Base-by-base conservation (phyloP, 2,888 invertebrate genomes). In the Thera britannica region DNA sequence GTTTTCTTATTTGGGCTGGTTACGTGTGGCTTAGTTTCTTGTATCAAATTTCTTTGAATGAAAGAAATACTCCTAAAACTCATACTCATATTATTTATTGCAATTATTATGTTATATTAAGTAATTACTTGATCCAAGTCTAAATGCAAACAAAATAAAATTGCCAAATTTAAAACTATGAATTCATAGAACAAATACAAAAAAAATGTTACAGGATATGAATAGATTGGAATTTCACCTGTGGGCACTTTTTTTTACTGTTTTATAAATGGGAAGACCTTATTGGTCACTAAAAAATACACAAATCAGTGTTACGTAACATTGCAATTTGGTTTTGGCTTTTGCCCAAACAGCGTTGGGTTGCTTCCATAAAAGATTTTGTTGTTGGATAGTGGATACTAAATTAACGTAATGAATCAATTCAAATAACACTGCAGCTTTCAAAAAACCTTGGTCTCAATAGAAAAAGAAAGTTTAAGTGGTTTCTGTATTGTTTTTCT, bases 301-400 rank as follows among this genome's bases (percentile, higher is more conserved):
- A 59, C 34, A 56, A 60, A 59, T 55, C 54, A 44, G 9, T 4
- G n/a, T 59, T 59, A 41, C 48, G 49, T 49, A 59, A 59, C 58
- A 12, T 49, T 55, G 58, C 52, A 48, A 57, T 65, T 57, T 61
- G 51, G 12, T 41, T 64, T 48, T 68, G 68, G 68, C 68, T 8
- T 5, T 48, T 12, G 6, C 57, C 68, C 68, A 68, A 68, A 58
- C 58, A 54, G 48, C 4, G 46, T 64, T 58, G 64, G 61, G 23
- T 57, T 38, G 61, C 36, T 41, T 61, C 54, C 64, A 68, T 59
- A 9, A 1, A 61, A 49, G 56, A 49, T 34, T 7, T 62, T 48
- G 58, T 2, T 46, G 36, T 36, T 35, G 9, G 23, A 49, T 58
- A 58, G 41, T 6, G 6, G 41, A 41, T 41, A 41, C 41, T 7